Evolutionary conservation across 2,113 vertebrate genomes (phyloP).

Genomic region (Seriola rivoliana): DNA sequence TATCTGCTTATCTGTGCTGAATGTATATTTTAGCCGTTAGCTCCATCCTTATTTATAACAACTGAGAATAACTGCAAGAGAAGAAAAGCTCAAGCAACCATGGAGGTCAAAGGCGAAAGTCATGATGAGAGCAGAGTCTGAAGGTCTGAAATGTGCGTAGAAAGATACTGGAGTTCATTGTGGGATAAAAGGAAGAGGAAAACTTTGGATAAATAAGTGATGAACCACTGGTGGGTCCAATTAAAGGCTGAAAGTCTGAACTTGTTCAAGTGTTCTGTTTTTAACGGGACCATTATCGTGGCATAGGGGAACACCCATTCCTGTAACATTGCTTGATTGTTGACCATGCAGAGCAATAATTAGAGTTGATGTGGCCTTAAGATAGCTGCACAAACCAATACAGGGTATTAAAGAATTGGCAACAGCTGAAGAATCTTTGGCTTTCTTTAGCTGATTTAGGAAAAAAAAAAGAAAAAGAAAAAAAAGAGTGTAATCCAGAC

Average conservation of each 20-base stretch:
- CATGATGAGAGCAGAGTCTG: not conserved
- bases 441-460: not conserved
- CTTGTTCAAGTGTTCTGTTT: not conserved
- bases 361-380: not conserved
- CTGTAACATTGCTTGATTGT: not conserved
- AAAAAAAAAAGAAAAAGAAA: not conserved
- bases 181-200: not conserved
- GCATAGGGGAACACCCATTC: not conserved
- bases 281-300: not conserved
- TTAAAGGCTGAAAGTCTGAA: not conserved
- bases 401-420: not conserved
- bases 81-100: not conserved
- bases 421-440: not conserved
- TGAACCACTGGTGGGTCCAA: not conserved
- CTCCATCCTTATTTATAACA: not conserved
- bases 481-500: not conserved
- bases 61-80: not conserved
- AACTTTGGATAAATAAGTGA: not conserved
- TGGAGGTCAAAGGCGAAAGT: not conserved
- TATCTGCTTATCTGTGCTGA: not conserved
- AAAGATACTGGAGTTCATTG: not conserved
- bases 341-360: not conserved
- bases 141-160: not conserved
- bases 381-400: not conserved
- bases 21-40: not conserved